A percentile compares a stretch with the other conserved stretches of the same genome.
Evolutionary conservation across 1,140 invertebrate genomes (phyloP).

Genomic region (Pogonus chalceus): DNA sequence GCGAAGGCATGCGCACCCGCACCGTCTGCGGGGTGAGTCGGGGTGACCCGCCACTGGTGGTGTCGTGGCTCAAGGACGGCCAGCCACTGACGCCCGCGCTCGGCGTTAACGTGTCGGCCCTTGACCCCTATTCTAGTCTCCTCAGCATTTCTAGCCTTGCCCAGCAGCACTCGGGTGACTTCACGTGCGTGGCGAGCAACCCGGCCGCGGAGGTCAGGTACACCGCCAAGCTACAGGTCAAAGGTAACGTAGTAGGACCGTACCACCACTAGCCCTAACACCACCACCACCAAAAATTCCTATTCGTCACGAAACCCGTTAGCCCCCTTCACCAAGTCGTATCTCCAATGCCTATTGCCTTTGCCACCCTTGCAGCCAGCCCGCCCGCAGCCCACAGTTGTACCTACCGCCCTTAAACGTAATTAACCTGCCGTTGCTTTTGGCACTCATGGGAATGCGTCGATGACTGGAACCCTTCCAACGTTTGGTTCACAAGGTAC

Average conservation of each 20-base stretch:
- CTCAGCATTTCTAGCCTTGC: conserved; percentile 67
- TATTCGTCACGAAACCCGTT: conserved; percentile 11
- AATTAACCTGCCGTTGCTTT: conserved; percentile 36
- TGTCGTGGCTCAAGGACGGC: conserved; percentile 71
- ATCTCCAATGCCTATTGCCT: conserved; percentile 6
- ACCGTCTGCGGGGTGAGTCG: conserved; percentile 76
- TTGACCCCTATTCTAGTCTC: conserved; percentile 64
- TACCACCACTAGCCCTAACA: neutral
- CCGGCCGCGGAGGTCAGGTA: conserved; percentile 67
- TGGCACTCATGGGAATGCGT: conserved; percentile 42
- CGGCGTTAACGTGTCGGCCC: conserved; percentile 56
- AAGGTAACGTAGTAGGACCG: conserved; percentile 51
- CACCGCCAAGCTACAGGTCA: conserved; percentile 69
- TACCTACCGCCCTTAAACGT: conserved; percentile 1
- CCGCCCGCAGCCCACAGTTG: neutral
- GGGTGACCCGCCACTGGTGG: conserved; percentile 63
- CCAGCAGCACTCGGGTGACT: conserved; percentile 65
- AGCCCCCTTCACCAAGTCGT: conserved; percentile 16
- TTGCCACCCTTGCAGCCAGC: neutral
- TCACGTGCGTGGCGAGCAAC: conserved; percentile 72
- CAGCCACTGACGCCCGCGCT: conserved; percentile 49
- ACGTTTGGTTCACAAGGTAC: conserved; percentile 31
- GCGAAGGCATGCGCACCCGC: conserved; percentile 74
- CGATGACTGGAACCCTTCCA: conserved; percentile 23
- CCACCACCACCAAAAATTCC: conserved; percentile 12